Conservation (phyloP, 2,797 vertebrate genomes). For the Poeciliopsis presidionis region DNA sequence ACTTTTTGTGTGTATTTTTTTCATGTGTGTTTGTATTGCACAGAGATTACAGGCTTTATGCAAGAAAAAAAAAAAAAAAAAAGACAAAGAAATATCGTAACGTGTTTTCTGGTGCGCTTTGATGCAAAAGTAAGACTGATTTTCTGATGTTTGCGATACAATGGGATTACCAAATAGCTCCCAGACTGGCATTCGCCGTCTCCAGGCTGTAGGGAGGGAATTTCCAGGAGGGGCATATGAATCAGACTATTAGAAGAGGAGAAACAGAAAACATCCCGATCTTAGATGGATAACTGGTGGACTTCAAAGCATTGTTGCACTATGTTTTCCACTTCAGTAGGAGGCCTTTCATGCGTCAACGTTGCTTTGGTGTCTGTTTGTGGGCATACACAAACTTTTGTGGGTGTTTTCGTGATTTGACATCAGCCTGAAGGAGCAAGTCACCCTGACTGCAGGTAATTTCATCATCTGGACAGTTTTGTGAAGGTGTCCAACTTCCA, state of each 20-base stretch:
- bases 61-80: slow-evolving; percentile 19
- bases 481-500: not conserved
- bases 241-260: slow-evolving; percentile 70
- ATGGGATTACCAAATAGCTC: slow-evolving; percentile 55
- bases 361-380: slow-evolving; percentile 62
- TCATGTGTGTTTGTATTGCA: slow-evolving; percentile 45
- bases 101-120: slow-evolving; percentile 66
- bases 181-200: slow-evolving; percentile 43
- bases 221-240: slow-evolving; percentile 63
- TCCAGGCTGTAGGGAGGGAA: slow-evolving; percentile 43
- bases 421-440: slow-evolving; percentile 37
- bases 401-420: slow-evolving; percentile 49
- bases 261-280: slow-evolving; percentile 72
- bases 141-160: slow-evolving; percentile 59
- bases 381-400: slow-evolving; percentile 34
- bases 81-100: slow-evolving; percentile 4
- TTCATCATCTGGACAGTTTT: not conserved
- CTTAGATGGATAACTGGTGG: slow-evolving; percentile 66
- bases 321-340: slow-evolving; percentile 68
- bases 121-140: slow-evolving; percentile 67
- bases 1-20: slow-evolving; percentile 11
- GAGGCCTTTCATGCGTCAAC: slow-evolving; percentile 79
- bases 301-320: slow-evolving; percentile 79
- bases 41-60: slow-evolving; percentile 53
- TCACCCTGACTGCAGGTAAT: not conserved